Conservation (phyloP, 2,113 vertebrate species). For the Corythaeola cristata region DNA sequence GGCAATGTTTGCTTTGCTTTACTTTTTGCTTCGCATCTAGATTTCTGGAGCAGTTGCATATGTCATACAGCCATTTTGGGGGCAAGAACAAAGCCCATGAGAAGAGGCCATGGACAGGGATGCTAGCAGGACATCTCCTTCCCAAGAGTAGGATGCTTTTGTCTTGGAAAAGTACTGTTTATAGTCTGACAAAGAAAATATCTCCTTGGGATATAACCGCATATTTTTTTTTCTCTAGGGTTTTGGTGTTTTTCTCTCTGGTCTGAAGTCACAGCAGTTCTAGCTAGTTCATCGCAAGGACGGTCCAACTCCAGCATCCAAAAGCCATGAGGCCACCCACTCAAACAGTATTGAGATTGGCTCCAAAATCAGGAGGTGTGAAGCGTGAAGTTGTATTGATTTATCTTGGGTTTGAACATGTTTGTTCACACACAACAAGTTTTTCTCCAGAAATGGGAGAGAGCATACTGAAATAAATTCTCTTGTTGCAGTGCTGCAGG, state of each 20-base stretch:
- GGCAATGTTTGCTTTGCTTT: not conserved
- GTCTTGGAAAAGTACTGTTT: not conserved
- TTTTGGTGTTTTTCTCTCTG: not conserved
- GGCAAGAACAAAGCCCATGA: not conserved
- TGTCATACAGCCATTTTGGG: not conserved
- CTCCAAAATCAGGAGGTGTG: not conserved
- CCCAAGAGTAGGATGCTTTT: not conserved
- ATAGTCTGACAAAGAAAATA: not conserved
- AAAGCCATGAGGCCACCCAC: not conserved
- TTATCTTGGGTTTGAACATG: not conserved
- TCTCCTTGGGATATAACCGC: not conserved
- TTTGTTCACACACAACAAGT: not conserved
- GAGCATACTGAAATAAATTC: not conserved
- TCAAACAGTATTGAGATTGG: not conserved
- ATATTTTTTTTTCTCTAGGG: fast-evolving
- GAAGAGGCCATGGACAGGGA: not conserved
- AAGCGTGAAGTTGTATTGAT: not conserved
- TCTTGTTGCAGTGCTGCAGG: not conserved
- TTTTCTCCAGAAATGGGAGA: not conserved
- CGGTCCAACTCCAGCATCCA: not conserved
- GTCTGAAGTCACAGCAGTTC: not conserved
- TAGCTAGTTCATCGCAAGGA: not conserved
- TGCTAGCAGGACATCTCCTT: not conserved
- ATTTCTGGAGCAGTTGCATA: not conserved
- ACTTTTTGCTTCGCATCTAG: not conserved